These are phyloP conservation scores for Hemiprocne comata DNA, from an alignment of 2,113 vertebrate genomes.

Conservation along the genomic window DNA sequence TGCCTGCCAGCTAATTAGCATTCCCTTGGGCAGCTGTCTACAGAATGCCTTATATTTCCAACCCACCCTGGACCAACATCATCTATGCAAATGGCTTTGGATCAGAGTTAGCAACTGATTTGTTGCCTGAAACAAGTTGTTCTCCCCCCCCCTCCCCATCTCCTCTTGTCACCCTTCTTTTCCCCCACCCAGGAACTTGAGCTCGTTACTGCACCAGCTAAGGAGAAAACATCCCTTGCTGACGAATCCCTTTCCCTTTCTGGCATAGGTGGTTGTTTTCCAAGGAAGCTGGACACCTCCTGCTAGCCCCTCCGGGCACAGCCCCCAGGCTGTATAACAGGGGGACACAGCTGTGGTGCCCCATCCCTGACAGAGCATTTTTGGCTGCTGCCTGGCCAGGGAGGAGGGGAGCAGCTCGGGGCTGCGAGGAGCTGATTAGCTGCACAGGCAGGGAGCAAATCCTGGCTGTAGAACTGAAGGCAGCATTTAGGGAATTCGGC, in stretches of 20 bases:
- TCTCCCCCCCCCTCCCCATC: conserved; percentile 6
- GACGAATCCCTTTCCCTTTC: neutral
- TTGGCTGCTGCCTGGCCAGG: neutral
- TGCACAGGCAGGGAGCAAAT: neutral
- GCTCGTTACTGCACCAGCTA: conserved; percentile 30
- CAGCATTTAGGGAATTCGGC: neutral
- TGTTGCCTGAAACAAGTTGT: conserved; percentile 57
- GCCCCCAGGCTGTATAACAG: neutral
- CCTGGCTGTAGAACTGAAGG: neutral
- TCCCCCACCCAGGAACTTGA: conserved; percentile 1
- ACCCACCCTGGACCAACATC: conserved; percentile 32
- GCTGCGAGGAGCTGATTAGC: neutral
- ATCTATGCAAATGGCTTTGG: conserved; percentile 32
- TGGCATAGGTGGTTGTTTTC: neutral
- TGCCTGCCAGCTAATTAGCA: conserved; percentile 73
- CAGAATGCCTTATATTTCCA: conserved; percentile 58
- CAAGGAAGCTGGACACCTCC: neutral
- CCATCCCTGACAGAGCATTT: neutral
- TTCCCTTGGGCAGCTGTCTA: conserved; percentile 71
- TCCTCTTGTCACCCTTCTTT: conserved; percentile 23
- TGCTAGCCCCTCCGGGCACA: neutral
- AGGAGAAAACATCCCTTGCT: conserved; percentile 26
- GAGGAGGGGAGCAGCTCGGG: neutral
- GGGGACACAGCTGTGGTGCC: neutral
- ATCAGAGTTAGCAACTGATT: conserved; percentile 34